These are phyloP conservation scores for Lophura nycthemera DNA, from an alignment of 2,113 vertebrate genomes.

Conservation along the genomic window DNA sequence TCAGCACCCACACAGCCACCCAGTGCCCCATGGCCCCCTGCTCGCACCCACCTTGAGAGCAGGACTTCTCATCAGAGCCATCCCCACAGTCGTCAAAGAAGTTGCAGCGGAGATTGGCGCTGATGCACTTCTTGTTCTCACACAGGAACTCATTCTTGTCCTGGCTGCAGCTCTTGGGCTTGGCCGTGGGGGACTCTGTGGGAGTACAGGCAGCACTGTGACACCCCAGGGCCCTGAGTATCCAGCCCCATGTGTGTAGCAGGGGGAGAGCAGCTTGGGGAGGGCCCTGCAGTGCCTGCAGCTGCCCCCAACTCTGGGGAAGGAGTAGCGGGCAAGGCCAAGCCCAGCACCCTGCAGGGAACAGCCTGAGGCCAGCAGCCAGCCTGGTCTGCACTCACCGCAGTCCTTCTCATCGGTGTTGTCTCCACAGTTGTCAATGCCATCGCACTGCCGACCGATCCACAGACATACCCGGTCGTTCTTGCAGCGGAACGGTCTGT, in stretches of 20 bases:
- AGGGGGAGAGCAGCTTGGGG: accelerated
- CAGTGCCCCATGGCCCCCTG: accelerated
- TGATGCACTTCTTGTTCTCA: slow-evolving; percentile 87
- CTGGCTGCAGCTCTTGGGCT: slow-evolving; percentile 81
- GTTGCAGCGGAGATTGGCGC: slow-evolving; percentile 89
- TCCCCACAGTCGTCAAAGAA: slow-evolving; percentile 96
- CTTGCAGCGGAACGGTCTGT: slow-evolving; percentile 92
- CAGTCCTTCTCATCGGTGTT: slow-evolving; percentile 91
- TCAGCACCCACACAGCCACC: neutral
- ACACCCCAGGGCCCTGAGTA: accelerated
- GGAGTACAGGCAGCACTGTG: neutral
- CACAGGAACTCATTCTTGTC: slow-evolving; percentile 93
- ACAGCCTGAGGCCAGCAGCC: accelerated
- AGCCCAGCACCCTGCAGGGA: neutral
- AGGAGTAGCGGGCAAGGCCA: neutral
- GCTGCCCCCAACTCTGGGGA: accelerated
- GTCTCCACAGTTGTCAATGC: slow-evolving; percentile 92
- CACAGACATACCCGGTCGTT: slow-evolving; percentile 94
- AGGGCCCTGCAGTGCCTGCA: accelerated
- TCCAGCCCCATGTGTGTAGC: accelerated
- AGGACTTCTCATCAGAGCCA: slow-evolving; percentile 88
- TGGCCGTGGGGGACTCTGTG: slow-evolving; percentile 64
- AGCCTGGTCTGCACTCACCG: slow-evolving; percentile 77
- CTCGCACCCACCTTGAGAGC: slow-evolving; percentile 78
- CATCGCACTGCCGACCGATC: slow-evolving; percentile 89